A percentile compares a stretch with the other conserved stretches of the same genome.
These are phyloP conservation scores for Melanargia galathea DNA, from an alignment of 2,888 invertebrate species.

Conservation along the genomic window DNA sequence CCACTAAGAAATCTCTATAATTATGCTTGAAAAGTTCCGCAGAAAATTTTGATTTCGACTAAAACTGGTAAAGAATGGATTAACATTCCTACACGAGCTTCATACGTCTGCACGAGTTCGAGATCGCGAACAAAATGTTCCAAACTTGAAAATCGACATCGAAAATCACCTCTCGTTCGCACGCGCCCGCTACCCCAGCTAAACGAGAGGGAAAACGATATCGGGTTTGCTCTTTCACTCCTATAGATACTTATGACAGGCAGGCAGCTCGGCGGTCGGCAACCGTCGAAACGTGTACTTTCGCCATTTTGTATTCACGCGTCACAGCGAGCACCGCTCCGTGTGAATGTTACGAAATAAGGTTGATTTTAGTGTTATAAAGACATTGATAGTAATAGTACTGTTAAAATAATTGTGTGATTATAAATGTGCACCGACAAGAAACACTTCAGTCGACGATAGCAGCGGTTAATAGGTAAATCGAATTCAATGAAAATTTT, in stretches of 20 bases:
- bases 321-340: conserved; percentile 47
- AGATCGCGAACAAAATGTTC: not conserved
- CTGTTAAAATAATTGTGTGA: conserved; percentile 17
- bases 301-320: conserved; percentile 56
- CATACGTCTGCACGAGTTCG: conserved; percentile 8
- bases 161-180: conserved; percentile 9
- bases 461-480: conserved; percentile 29
- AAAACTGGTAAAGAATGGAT: not conserved
- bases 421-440: conserved; percentile 19
- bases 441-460: conserved; percentile 3
- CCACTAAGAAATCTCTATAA: not conserved
- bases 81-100: not conserved
- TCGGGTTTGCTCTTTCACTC: conserved; percentile 31
- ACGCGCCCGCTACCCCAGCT: conserved; percentile 7
- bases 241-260: not conserved
- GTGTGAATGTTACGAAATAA: conserved; percentile 29
- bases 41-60: not conserved
- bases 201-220: conserved; percentile 28
- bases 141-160: not conserved
- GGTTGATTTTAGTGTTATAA: conserved; percentile 38
- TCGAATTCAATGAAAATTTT: not conserved
- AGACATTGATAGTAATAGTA: conserved; percentile 1
- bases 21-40: not conserved
- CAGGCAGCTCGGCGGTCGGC: conserved; percentile 36
- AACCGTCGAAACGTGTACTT: conserved; percentile 41